These are phyloP conservation scores for Notodromas monacha DNA, from an alignment of 2,888 invertebrate species.

Conservation along the genomic window DNA sequence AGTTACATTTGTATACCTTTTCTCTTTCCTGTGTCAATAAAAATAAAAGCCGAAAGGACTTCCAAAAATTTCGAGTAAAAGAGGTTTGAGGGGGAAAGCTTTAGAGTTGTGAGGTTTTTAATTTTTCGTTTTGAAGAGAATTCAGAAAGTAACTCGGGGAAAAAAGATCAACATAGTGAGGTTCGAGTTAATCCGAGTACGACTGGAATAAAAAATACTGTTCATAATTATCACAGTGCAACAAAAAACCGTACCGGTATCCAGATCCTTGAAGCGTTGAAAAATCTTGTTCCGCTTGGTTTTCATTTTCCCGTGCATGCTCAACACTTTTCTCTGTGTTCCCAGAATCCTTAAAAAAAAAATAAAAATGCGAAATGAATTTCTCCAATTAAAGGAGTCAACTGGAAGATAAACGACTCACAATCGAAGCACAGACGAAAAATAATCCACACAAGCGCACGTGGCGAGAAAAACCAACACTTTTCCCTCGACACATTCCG, in stretches of 20 bases:
- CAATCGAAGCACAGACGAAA: slow-evolving; percentile 26
- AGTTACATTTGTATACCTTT: too few relatives aligned
- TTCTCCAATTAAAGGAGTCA: too few relatives aligned
- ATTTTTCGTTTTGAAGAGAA: background rate
- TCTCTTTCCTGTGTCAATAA: too few relatives aligned
- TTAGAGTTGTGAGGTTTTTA: background rate
- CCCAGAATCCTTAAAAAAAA: slow-evolving; percentile 14
- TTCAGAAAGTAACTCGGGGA: slow-evolving; percentile 1
- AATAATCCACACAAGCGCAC: slow-evolving; percentile 85
- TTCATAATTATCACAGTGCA: slow-evolving; percentile 1
- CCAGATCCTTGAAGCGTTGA: slow-evolving; percentile 36
- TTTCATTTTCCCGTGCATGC: slow-evolving; percentile 87
- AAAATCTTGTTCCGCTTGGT: slow-evolving; percentile 45
- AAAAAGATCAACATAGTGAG: too few relatives aligned
- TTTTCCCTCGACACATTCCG: slow-evolving; percentile 22
- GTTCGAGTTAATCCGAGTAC: too few relatives aligned
- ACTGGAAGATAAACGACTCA: too few relatives aligned
- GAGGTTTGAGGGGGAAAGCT: background rate
- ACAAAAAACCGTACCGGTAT: slow-evolving; percentile 20
- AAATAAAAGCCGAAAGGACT: too few relatives aligned
- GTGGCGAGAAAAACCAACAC: slow-evolving; percentile 69
- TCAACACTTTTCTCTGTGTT: slow-evolving; percentile 23
- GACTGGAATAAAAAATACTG: too few relatives aligned
- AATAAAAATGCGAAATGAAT: background rate
- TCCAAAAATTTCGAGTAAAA: too few relatives aligned